Evolutionary conservation across 2,797 vertebrate species (phyloP).

Genomic region (Acanthis flammea): DNA sequence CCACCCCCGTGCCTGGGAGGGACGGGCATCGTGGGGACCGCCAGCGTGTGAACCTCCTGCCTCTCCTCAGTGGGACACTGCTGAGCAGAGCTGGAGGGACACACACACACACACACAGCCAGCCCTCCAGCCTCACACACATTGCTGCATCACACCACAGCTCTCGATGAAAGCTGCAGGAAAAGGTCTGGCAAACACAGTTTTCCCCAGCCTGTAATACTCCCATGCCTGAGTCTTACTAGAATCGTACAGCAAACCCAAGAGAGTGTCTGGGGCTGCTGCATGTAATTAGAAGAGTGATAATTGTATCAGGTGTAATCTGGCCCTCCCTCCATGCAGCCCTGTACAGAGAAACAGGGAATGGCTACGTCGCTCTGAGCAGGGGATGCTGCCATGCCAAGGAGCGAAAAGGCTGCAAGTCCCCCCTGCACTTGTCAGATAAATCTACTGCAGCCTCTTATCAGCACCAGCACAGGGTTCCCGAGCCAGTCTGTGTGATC

Average conservation of each 20-base stretch:
- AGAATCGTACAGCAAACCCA: fast-evolving
- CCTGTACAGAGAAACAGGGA: neutral
- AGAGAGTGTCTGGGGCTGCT: neutral
- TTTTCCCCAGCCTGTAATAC: neutral
- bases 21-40: fast-evolving
- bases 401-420: neutral
- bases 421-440: neutral
- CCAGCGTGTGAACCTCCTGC: fast-evolving
- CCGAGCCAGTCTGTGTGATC: fast-evolving
- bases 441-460: neutral
- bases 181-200: neutral
- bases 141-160: fast-evolving
- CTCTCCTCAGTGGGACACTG: neutral
- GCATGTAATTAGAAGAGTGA: neutral
- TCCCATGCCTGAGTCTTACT: neutral
- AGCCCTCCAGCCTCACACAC: neutral
- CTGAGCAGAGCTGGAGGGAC: neutral
- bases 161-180: fast-evolving
- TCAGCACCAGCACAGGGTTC: neutral
- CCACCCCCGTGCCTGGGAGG: fast-evolving
- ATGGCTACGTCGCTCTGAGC: fast-evolving
- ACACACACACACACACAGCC: fast-evolving
- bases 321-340: neutral
- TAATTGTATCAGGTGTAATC: neutral
- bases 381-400: neutral